Base-by-base conservation (phyloP, 2,113 vertebrate species). In the Pampusana beccarii region DNA sequence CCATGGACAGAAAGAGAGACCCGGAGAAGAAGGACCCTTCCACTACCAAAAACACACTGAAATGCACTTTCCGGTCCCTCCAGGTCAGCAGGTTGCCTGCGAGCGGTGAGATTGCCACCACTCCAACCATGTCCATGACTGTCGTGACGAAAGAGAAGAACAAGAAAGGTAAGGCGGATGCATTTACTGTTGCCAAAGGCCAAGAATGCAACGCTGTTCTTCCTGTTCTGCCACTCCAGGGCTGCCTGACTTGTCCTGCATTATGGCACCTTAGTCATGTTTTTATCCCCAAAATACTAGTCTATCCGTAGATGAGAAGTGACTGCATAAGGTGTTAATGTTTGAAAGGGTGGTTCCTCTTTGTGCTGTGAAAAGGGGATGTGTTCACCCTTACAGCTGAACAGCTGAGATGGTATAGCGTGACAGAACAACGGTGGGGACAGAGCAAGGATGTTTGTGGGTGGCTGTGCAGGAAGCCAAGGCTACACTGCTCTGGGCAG, bases 31-130 rank as follows among this genome's bases (percentile, higher is more conserved):
- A 98, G 85, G 99, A 99, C 95, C 97, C 97, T 54, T 98, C 98
- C 88, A 97, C 98, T 94, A 97, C 99, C 97, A 99, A 99, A 98
- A 99, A 98, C 98, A 99, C 99, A 40, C 98, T 99, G 94, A 99
- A 99, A 98, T 99, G 99, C 98, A 99, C 99, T 98, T 99, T 99
- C 98, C 99, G 99, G 98, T 99, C 99, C 96, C 99, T 99, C 94
- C 99, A 99, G 98, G 99, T 99, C 98, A 99, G 99, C 99, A 98
- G 99, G 98, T 97, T 99, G 91, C 99, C 99, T 87, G 97, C 97
- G 67, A 97, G 98, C 10, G 97, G 98, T 2, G 99, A 99, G 95
- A 97, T 94, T 8, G 90, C 97, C 36, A 87, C 98, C 90, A 98
- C 98, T 71, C 98, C 99, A 72, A 98, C 98, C 23, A 99, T 99